A percentile compares a stretch with the other conserved stretches of the same genome.
These are phyloP conservation scores for Gopherus flavomarginatus DNA, from an alignment of 2,113 vertebrate genomes.

Conservation along the genomic window DNA sequence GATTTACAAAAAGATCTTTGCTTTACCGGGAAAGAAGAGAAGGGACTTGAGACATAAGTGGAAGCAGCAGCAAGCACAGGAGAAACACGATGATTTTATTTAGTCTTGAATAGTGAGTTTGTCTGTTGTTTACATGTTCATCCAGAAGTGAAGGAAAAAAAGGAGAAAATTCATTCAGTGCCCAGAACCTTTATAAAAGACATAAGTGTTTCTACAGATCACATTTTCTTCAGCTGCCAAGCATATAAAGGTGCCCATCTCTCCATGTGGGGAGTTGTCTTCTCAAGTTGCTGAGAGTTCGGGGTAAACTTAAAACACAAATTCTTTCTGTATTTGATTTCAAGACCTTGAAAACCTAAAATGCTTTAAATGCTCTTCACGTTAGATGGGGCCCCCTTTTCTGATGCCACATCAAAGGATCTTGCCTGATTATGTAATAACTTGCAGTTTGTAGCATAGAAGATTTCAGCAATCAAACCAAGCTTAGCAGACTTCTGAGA, in stretches of 20 bases:
- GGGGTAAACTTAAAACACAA: fast-evolving
- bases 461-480: background rate
- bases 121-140: background rate
- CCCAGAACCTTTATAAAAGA: background rate
- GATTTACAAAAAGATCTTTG: background rate
- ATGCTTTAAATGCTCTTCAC: background rate
- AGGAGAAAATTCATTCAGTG: background rate
- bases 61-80: background rate
- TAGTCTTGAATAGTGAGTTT: background rate
- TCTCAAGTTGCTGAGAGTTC: background rate
- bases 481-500: background rate
- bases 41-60: background rate
- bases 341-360: background rate
- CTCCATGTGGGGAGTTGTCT: background rate
- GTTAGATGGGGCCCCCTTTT: background rate
- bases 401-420: background rate
- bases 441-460: background rate
- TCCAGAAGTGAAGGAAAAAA: background rate
- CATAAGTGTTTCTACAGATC: background rate
- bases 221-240: background rate
- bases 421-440: background rate
- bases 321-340: background rate
- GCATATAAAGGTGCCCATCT: background rate
- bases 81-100: background rate
- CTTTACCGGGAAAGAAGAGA: background rate